Base-by-base conservation (phyloP, 2,888 invertebrate genomes). In the Rhabditophanes sp. region DNA sequence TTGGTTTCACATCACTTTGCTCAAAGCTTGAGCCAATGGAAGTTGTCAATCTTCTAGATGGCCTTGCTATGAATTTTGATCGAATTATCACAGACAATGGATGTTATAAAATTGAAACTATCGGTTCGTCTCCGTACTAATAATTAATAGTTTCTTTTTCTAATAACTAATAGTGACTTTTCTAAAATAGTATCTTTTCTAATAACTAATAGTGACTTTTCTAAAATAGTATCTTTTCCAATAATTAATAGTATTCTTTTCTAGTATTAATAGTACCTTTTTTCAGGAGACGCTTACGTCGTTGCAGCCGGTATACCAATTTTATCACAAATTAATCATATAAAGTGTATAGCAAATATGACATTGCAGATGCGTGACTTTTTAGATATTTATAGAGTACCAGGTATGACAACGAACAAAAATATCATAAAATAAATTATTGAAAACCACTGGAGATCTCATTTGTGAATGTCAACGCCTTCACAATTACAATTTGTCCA, bases 1-100 rank as follows among this genome's bases (percentile, higher is more conserved):
- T 61, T 33, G 60, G 60, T 7, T 60, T 60, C 47, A 60, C 60
- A 2, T 51, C 53, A n/a, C 40, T 60, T 15, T 56, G 60, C 38
- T 54, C 53, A 3, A 52, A 61, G 25, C 48, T 48, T 25, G 28
- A 45, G 16, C 60, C 60, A 15, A 50, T 60, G 53, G 60, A 60
- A 38, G 58, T 60, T 22, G 60, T 60, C 22, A 41, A 38, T 5
- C 42, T 60, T 29, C 41, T 60, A 17, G 50, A 50, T 17, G 56
- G 56, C 14, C 48, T 60, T 42, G 60, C 56, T 34, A 44, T 48
- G 25, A 44, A 46, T 21, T 60, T 60, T 34, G 60, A 60, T 32
- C 17, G 37, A 12, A 57, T 61, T 23, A 61, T 60, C 39, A 44
- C 41, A 25, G 27, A 46, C 15, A 53, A 61, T 35, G 43, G 46